Percentiles rank a stretch among this genome's conserved stretches.
Conservation (phyloP, 2,113 vertebrate genomes). For the Shinisaurus crocodilurus region DNA sequence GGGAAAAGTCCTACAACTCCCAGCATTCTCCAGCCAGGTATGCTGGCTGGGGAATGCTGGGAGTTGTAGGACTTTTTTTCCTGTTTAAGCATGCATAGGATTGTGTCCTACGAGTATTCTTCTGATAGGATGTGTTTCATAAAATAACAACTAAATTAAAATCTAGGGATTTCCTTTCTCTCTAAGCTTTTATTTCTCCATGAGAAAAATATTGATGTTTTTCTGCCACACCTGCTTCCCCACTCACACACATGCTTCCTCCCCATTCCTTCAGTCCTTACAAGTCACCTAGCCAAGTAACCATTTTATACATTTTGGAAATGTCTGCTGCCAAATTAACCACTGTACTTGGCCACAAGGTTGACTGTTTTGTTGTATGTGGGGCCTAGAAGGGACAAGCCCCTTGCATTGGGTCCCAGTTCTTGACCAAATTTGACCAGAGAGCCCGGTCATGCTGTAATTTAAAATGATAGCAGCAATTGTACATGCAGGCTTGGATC, state of each 20-base stretch:
- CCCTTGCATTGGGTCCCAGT: background rate
- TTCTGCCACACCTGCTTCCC: background rate
- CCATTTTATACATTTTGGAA: background rate
- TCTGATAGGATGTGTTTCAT: background rate
- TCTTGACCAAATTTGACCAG: background rate
- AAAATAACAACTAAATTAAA: background rate
- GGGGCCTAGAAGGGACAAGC: background rate
- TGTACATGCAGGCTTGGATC: background rate
- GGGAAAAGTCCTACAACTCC: too few relatives aligned
- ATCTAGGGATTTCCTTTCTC: background rate
- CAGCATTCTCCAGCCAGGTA: too few relatives aligned
- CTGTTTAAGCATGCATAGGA: too few relatives aligned
- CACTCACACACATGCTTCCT: background rate
- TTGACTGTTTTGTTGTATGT: background rate
- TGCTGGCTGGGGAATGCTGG: too few relatives aligned
- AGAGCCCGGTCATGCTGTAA: background rate
- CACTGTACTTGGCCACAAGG: background rate
- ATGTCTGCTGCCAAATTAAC: background rate
- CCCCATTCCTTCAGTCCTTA: background rate
- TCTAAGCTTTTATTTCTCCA: rapidly evolving
- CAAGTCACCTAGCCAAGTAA: background rate
- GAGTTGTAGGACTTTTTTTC: too few relatives aligned
- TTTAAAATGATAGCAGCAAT: background rate
- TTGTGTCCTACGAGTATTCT: too few relatives aligned
- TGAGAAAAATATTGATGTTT: background rate